Evolutionary conservation across 2,797 vertebrate genomes (phyloP), one percentile per base, ranked within the genome.

Genomic region (Sciurus vulgaris): DNA sequence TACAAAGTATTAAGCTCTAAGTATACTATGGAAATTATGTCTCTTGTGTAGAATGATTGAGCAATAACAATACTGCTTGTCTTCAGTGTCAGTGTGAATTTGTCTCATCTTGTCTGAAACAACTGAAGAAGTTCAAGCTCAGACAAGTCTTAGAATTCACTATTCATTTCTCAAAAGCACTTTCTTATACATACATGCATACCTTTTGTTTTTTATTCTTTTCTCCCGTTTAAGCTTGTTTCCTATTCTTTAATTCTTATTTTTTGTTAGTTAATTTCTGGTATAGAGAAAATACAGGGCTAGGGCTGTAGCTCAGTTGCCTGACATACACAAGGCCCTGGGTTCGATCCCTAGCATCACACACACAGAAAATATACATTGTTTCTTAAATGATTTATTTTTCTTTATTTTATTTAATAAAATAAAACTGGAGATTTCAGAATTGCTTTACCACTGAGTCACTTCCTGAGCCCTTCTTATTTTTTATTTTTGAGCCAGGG

Each of bases 91-190:
- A 38, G 1, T 92, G 11, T 84, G 69, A 92, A 92, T 95, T 70
- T 83, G 81, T 81, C 72, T 90, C 81, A 65, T 96, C 91, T 86
- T 93, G 79, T 95, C 63, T 94, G 86, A 82, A 94, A 69, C 69
- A 91, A 61, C 44, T 85, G 86, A 86, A 5, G 61, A 86, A 72
- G 56, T 56, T 88, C 63, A 93, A 63, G 44, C 65, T 61, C 49
- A 92, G 82, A 61, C 69, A 67, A 77, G 30, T 78, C 85, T 89
- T 89, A 22, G 51, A 78, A 56, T 86, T 79, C 28, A 24, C 54
- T 24, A 1, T 92, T 73, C 20, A 51, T 73, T 94, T 91, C 88
- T 89, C 61, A 84, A 77, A 44, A 93, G 63, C 28, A 61, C 24
- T 2, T 89, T 89, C 49, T 90, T 83, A 76, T 30, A 51, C 63